These are phyloP conservation scores for Bubo bubo DNA, from an alignment of 2,113 vertebrate species.

Conservation along the genomic window DNA sequence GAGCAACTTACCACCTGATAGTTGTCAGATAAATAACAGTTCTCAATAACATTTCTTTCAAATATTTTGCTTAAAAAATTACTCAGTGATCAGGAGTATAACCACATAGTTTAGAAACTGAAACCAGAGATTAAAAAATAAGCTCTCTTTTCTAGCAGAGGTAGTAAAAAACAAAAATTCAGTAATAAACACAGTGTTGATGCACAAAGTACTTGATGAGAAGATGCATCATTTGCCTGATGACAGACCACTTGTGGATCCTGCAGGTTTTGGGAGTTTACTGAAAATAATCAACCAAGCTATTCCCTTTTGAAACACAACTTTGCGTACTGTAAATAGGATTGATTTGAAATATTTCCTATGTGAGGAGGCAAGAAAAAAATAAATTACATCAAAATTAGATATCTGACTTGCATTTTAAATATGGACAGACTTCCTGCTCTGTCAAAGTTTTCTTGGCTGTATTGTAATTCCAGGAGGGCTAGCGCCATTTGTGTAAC, in stretches of 20 bases:
- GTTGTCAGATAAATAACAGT: background rate
- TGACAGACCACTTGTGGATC: background rate
- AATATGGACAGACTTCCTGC: background rate
- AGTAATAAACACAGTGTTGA: background rate
- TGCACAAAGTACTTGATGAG: background rate
- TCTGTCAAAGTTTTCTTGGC: background rate
- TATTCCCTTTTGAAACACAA: background rate
- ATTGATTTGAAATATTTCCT: background rate
- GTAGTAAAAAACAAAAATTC: background rate
- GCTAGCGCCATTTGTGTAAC: background rate
- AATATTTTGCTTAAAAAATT: background rate
- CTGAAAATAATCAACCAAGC: background rate
- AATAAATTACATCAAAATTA: background rate
- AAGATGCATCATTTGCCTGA: background rate
- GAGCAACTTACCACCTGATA: background rate
- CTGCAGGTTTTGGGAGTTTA: background rate
- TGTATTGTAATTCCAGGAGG: background rate
- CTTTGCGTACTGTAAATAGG: background rate
- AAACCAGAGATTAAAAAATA: background rate
- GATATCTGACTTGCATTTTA: background rate
- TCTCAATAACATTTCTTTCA: background rate
- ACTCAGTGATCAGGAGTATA: background rate
- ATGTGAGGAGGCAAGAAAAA: background rate
- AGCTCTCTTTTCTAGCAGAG: background rate
- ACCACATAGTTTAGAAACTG: background rate